Evolutionary conservation across 2,113 vertebrate species (phyloP).

Genomic region (Antechinus stuartii): DNA sequence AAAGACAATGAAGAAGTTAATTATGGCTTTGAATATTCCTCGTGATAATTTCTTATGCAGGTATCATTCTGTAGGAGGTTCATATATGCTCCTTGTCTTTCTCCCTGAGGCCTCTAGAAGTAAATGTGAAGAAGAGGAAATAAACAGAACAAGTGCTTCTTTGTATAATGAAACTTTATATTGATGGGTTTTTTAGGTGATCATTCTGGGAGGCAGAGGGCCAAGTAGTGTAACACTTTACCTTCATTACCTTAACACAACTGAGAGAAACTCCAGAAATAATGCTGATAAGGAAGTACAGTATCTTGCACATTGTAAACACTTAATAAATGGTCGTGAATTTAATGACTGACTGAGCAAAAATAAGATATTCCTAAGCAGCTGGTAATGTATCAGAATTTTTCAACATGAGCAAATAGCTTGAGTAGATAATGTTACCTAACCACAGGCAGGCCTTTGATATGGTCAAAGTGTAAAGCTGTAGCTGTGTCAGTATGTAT

Average conservation of each 20-base stretch:
- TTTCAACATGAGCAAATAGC: neutral
- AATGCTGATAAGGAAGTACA: neutral
- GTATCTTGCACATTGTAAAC: neutral
- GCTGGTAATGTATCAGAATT: neutral
- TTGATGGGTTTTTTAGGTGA: neutral
- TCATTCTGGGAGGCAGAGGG: neutral
- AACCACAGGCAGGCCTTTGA: neutral
- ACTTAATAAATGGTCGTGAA: neutral
- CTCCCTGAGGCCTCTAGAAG: neutral
- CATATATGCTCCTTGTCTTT: neutral
- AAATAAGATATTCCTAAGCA: neutral
- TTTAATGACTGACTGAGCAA: neutral
- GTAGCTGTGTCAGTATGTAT: neutral
- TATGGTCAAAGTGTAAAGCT: neutral
- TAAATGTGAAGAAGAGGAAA: constrained; percentile 33
- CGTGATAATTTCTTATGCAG: neutral
- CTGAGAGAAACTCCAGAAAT: neutral
- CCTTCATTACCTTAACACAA: neutral
- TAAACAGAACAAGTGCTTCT: neutral
- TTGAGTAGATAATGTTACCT: neutral
- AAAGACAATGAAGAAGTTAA: neutral
- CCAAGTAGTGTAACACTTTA: neutral
- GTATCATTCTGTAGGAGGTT: neutral
- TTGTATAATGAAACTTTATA: neutral
- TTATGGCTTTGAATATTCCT: neutral